Percentiles rank a stretch among this genome's conserved stretches.
phyloP scores from a whole-genome alignment of 2,797 vertebrate species.

The Chanos chanos region DNA sequence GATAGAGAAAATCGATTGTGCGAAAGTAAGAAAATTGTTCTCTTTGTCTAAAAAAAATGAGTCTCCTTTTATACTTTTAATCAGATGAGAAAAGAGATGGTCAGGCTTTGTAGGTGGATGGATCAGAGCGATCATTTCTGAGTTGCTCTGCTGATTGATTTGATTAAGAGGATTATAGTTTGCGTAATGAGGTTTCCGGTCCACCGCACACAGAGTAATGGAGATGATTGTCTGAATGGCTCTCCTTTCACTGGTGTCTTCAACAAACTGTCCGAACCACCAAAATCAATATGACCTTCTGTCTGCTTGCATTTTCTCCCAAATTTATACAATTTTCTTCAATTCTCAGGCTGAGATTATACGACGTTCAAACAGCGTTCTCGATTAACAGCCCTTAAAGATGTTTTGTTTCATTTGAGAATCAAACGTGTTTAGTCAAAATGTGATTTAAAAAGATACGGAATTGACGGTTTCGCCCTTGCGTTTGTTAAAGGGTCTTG shows the following conservation, averaged over 20 bases:
- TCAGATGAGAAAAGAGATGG: constrained; percentile 51
- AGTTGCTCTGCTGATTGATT: constrained; percentile 79
- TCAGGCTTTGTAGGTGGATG: constrained; percentile 50
- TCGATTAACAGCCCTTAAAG: too few species aligned
- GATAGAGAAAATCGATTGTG: constrained; percentile 18
- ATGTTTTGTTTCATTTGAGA: too few species aligned
- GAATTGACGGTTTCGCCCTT: constrained; percentile 8
- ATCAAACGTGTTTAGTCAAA: too few species aligned
- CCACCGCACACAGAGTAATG: constrained; percentile 84
- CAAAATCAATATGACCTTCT: too few species aligned
- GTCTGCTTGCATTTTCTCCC: too few species aligned
- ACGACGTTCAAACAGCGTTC: too few species aligned
- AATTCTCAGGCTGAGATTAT: too few species aligned
- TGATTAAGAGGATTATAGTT: constrained; percentile 93
- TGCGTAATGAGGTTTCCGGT: constrained; percentile 95
- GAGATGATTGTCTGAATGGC: constrained; percentile 61
- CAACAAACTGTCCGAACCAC: too few species aligned
- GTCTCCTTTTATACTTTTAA: constrained; percentile 42
- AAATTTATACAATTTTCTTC: too few species aligned
- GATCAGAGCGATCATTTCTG: constrained; percentile 65
- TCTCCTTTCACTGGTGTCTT: constrained; percentile 75
- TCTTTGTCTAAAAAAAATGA: constrained; percentile 37
- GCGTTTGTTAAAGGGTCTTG: constrained; percentile 12
- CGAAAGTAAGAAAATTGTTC: constrained; percentile 32
- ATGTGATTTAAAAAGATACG: constrained; percentile 9